Percentiles rank a stretch among this genome's conserved stretches.
Conservation (phyloP, 2,797 vertebrate species). For the Tenualosa ilisha region DNA sequence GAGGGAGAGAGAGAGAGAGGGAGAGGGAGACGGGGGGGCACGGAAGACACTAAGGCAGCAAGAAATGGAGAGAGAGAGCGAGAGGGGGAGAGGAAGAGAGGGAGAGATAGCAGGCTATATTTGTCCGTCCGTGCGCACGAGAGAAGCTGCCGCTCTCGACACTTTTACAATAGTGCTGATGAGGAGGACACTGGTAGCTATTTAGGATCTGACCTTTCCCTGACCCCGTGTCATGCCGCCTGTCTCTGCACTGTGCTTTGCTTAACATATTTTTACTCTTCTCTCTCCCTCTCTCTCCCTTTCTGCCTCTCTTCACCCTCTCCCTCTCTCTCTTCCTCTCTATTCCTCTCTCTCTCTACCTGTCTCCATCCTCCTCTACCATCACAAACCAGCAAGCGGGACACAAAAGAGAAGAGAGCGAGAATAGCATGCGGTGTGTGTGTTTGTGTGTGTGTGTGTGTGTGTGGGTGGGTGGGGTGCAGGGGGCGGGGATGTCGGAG, state of each 20-base stretch:
- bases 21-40: neutral
- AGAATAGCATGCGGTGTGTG: neutral
- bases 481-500: neutral
- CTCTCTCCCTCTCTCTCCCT: neutral
- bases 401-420: constrained; percentile 26
- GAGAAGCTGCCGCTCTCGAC: constrained; percentile 46
- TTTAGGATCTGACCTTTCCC: constrained; percentile 42
- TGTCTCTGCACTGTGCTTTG: constrained; percentile 27
- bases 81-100: neutral
- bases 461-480: too few species aligned
- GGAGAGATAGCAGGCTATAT: constrained; percentile 36
- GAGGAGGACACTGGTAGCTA: constrained; percentile 30
- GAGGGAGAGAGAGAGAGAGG: neutral
- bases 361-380: neutral
- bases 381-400: neutral
- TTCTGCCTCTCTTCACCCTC: neutral
- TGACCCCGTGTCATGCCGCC: constrained; percentile 33
- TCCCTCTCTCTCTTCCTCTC: neutral
- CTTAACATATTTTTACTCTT: constrained; percentile 32
- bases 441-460: too few species aligned
- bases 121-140: constrained; percentile 37
- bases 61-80: neutral
- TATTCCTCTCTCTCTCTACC: neutral
- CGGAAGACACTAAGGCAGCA: neutral
- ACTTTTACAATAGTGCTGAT: constrained; percentile 49